phyloP scores from a whole-genome alignment of 2,888 invertebrate genomes.

The Drosophila nr. fundita region DNA sequence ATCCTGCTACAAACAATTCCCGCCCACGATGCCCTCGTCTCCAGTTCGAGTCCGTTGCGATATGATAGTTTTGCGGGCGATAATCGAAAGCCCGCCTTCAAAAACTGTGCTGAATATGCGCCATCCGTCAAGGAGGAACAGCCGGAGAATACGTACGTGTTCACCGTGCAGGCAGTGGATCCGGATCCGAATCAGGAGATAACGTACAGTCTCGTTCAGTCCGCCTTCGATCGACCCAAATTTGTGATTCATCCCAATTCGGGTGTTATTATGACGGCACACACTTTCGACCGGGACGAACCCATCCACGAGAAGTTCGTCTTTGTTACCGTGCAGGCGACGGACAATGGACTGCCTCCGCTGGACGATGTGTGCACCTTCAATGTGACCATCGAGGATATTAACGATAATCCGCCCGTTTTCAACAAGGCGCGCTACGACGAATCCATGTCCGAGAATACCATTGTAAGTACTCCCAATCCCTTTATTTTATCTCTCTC shows the following conservation, averaged over 20 bases:
- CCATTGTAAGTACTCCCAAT: slow-evolving; percentile 85
- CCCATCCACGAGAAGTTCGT: slow-evolving; percentile 92
- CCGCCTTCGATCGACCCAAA: slow-evolving; percentile 90
- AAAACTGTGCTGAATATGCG: slow-evolving; percentile 92
- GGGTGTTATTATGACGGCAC: slow-evolving; percentile 91
- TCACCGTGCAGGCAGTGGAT: slow-evolving; percentile 85
- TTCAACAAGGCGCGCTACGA: slow-evolving; percentile 87
- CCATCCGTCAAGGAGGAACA: slow-evolving; percentile 93
- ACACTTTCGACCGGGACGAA: slow-evolving; percentile 95
- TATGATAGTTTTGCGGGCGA: slow-evolving; percentile 84
- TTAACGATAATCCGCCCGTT: slow-evolving; percentile 92
- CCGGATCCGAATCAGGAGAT: slow-evolving; percentile 92
- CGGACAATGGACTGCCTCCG: slow-evolving; percentile 95
- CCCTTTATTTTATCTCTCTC: not conserved
- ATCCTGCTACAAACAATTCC: slow-evolving; percentile 10
- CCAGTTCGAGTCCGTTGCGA: slow-evolving; percentile 13
- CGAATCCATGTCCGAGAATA: slow-evolving; percentile 93
- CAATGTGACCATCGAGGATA: slow-evolving; percentile 94
- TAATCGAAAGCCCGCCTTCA: slow-evolving; percentile 95
- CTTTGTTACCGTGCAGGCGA: slow-evolving; percentile 95
- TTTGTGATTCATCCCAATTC: slow-evolving; percentile 92
- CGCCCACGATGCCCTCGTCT: slow-evolving; percentile 24
- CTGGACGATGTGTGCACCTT: slow-evolving; percentile 97
- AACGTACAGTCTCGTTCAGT: slow-evolving; percentile 92
- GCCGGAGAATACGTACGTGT: slow-evolving; percentile 90